Base-by-base conservation (phyloP, 1,140 invertebrate species). In the Maniola jurtina region DNA sequence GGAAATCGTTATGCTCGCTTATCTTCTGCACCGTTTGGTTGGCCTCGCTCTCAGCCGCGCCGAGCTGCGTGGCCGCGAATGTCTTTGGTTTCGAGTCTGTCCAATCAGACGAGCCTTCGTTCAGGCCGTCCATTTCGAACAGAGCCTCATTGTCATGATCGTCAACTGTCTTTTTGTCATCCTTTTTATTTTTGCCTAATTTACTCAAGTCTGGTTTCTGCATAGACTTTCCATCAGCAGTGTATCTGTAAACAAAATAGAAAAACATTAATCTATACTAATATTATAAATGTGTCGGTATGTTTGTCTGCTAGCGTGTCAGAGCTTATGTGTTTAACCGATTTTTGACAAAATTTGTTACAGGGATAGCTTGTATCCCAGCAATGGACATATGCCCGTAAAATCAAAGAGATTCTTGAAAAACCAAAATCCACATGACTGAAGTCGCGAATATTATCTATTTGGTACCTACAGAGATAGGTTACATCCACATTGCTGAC, bases 61-160 rank as follows among this genome's bases (percentile, higher is more conserved):
- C 85, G 5, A 92, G 78, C 74, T 91, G 78, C 13, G 90, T 87
- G 8, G 89, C 90, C 3, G 83, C 78, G 62, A 91, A 91, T 11
- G 82, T 91, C 70, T 87, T 92, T 47, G 86, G 87, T 64, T 73
- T 79, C 6, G 78, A 80, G 47, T 90, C 84, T 2, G 72, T 74
- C 77, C 81, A 82, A 62, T 82, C 85, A 2, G 76, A 66, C 6
- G 68, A 67, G 0, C 72, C 71, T 33, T 93, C 92, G 68, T 93
- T 93, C 2, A 94, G 81, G 54, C 92, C 93, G 38, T 95, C 94
- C 94, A 95, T 95, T 70, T 94, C 91, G 71, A 95, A 95, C 56
- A 95, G 92, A 8, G 92, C 92, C 42, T 94, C 94, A 36, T 92
- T 91, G 4, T 92, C 91, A 40, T 83, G 71, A 63, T 92, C 89